Evolutionary conservation across 2,797 vertebrate species (phyloP).

Genomic region (Bovichtus variegatus): DNA sequence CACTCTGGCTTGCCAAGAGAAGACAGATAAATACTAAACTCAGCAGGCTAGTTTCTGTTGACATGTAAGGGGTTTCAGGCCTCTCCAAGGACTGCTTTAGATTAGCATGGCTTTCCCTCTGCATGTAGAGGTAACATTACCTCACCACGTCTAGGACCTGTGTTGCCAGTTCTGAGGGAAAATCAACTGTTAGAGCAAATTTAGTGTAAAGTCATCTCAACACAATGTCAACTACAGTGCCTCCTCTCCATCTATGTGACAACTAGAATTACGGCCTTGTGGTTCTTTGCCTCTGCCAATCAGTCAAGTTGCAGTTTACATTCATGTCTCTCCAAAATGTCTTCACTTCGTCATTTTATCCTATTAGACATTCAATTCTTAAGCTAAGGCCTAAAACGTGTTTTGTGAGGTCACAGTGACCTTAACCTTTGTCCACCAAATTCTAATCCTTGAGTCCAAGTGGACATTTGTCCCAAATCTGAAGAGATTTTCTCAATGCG

Average conservation of each 20-base stretch:
- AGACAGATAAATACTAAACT: conserved; percentile 74
- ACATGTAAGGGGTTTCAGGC: conserved; percentile 73
- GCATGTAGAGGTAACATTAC: conserved; percentile 71
- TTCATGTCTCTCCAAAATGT: no score
- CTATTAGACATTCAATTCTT: no score
- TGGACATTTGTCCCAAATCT: no score
- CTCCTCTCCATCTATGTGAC: background rate
- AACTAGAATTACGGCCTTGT: no score
- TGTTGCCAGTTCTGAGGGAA: conserved; percentile 34
- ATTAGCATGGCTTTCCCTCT: conserved; percentile 73
- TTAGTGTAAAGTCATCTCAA: conserved; percentile 6
- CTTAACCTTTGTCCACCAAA: no score
- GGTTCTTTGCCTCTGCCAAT: no score
- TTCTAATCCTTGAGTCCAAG: no score
- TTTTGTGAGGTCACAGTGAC: no score
- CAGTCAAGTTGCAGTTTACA: no score
- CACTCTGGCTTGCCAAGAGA: conserved; percentile 70
- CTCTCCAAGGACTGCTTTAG: conserved; percentile 71
- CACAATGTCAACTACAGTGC: background rate
- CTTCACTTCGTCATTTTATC: no score
- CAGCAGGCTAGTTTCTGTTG: conserved; percentile 78
- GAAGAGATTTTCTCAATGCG: no score
- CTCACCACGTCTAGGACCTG: conserved; percentile 42
- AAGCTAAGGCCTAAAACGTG: no score
- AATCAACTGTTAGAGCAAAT: conserved; percentile 35